Evolutionary conservation across 30 jellyfish, hydroid and myxozoan species (phyloP).

Genomic region (Pseudorhiza aurosa): DNA sequence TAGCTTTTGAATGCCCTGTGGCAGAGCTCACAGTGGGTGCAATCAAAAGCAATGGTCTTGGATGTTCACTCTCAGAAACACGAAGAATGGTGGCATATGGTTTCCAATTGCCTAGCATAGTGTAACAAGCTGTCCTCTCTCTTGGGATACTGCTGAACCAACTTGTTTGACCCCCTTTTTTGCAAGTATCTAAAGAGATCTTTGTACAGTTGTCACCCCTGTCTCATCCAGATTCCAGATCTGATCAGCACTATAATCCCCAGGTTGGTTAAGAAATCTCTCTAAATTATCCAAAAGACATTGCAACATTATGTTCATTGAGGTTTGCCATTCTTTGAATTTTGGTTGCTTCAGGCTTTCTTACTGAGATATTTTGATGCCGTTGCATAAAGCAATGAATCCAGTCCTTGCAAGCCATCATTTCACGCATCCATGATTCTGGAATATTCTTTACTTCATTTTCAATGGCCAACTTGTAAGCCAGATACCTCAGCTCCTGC

Average conservation of each 20-base stretch:
- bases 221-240: conserved; percentile 52
- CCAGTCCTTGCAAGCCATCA: conserved; percentile 64
- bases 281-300: conserved; percentile 22
- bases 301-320: conserved; percentile 20
- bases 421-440: conserved; percentile 11
- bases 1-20: conserved; percentile 50
- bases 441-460: conserved; percentile 22
- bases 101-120: conserved; percentile 46
- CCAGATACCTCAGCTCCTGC: conserved; percentile 35
- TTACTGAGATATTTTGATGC: conserved; percentile 25
- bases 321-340: conserved; percentile 24
- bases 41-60: conserved; percentile 41
- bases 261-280: conserved; percentile 8
- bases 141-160: conserved; percentile 56
- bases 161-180: conserved; percentile 65
- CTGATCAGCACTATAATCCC: conserved; percentile 28
- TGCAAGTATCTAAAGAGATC: conserved; percentile 18
- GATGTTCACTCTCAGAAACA: conserved; percentile 57
- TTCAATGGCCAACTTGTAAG: conserved; percentile 29
- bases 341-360: conserved; percentile 62
- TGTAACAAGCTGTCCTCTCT: conserved; percentile 64
- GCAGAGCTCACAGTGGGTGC: conserved; percentile 62
- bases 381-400: conserved; percentile 6
- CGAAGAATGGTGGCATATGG: conserved; percentile 55
- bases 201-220: conserved; percentile 59